phyloP scores from a whole-genome alignment of 2,797 vertebrate species.

The Platalea minor region DNA sequence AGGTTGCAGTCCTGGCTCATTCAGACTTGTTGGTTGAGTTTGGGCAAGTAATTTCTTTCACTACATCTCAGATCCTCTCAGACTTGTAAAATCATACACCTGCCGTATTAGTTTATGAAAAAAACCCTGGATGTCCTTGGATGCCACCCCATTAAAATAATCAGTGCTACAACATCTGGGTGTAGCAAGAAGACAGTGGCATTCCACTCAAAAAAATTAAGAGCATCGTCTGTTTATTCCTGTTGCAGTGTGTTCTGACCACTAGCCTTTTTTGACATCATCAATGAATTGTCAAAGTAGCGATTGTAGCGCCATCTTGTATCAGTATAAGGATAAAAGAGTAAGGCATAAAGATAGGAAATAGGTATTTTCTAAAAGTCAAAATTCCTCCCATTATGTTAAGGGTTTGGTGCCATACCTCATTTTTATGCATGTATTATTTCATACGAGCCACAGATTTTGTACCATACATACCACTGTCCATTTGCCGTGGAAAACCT shows the following conservation, averaged over 20 bases:
- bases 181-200: background rate
- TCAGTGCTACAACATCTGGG: background rate
- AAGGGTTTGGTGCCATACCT: background rate
- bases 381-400: background rate
- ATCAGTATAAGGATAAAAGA: background rate
- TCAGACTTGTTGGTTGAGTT: background rate
- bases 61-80: background rate
- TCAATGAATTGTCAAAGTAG: background rate
- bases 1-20: background rate
- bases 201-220: background rate
- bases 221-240: background rate
- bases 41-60: background rate
- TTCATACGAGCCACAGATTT: background rate
- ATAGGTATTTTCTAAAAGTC: background rate
- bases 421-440: background rate
- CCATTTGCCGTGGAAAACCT: background rate
- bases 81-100: background rate
- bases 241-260: background rate
- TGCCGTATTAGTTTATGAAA: background rate
- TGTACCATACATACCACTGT: background rate
- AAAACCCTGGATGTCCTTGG: background rate
- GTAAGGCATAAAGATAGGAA: background rate
- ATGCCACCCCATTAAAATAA: background rate
- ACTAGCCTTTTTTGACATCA: background rate
- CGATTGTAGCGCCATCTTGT: rapidly evolving